Conservation (phyloP, 2,113 vertebrate genomes). For the Mastomys coucha region DNA sequence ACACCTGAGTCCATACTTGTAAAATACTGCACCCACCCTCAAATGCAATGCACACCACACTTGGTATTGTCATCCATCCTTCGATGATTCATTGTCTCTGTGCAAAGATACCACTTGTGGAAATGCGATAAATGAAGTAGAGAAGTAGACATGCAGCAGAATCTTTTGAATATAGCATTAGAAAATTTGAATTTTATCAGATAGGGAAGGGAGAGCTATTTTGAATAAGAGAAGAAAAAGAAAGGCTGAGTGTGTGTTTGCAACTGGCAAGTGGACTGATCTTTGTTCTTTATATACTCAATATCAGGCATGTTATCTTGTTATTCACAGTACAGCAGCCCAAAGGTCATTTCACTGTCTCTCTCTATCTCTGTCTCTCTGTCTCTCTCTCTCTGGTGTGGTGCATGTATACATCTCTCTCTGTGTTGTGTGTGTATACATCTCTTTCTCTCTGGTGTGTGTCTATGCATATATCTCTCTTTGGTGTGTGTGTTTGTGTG, state of each 20-base stretch:
- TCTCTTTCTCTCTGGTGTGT: not conserved
- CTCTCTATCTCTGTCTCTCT: no score
- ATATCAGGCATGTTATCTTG: no score
- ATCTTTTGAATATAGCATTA: not conserved
- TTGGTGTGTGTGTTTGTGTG: not conserved
- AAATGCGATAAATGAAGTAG: not conserved
- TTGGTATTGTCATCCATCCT: not conserved
- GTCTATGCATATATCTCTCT: not conserved
- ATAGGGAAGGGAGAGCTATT: not conserved
- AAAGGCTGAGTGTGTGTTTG: not conserved
- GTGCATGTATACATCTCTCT: not conserved
- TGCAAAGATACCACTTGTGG: not conserved
- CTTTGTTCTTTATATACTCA: not conserved
- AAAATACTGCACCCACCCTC: not conserved
- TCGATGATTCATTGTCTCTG: not conserved
- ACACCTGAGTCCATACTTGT: not conserved
- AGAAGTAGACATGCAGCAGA: not conserved
- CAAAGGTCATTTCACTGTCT: not conserved
- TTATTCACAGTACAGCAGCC: not conserved
- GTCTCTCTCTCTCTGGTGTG: not conserved
- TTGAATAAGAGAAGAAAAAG: not conserved
- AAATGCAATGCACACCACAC: fast-evolving
- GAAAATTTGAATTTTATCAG: conserved; percentile 1
- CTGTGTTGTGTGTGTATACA: not conserved
- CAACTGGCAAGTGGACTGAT: not conserved